Percentiles rank a stretch among this genome's conserved stretches.
Evolutionary conservation across 2,888 invertebrate species (phyloP).

Genomic region (Opisthograptis luteolata): DNA sequence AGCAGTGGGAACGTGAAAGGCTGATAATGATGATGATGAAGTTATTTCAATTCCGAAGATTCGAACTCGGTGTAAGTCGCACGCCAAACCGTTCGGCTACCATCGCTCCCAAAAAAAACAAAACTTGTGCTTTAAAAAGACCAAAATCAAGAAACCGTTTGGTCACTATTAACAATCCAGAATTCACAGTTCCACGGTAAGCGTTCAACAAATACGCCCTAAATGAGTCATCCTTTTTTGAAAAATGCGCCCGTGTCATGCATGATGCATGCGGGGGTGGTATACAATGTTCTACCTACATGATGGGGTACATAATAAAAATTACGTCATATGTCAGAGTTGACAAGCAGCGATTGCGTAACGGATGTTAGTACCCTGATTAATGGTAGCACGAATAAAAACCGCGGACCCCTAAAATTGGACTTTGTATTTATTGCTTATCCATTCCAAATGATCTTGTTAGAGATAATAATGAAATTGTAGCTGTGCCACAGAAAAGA

Average conservation of each 20-base stretch:
- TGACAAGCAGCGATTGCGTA: slow-evolving; percentile 49
- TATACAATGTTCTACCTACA: too few relatives aligned
- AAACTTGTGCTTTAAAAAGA: too few relatives aligned
- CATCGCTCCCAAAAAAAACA: too few relatives aligned
- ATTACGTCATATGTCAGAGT: slow-evolving; percentile 70
- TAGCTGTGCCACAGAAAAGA: too few relatives aligned
- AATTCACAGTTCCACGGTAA: slow-evolving; percentile 2
- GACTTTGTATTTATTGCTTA: slow-evolving; percentile 68
- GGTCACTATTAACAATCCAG: background rate
- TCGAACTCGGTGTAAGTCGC: too few relatives aligned
- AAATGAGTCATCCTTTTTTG: slow-evolving; percentile 10
- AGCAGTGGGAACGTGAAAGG: too few relatives aligned
- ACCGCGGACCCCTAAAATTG: slow-evolving; percentile 60
- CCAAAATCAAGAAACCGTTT: too few relatives aligned
- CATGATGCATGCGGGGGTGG: slow-evolving; percentile 23
- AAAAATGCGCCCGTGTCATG: slow-evolving; percentile 5
- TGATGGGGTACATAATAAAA: slow-evolving; percentile 56
- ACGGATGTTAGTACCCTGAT: slow-evolving; percentile 53
- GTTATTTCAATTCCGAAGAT: too few relatives aligned
- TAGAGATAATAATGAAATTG: too few relatives aligned
- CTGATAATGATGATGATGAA: too few relatives aligned
- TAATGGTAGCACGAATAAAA: slow-evolving; percentile 64
- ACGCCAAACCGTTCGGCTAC: too few relatives aligned
- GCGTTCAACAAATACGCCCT: background rate
- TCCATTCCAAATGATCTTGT: slow-evolving; percentile 39